Percentiles rank a stretch among this genome's conserved stretches.
Evolutionary conservation across 2,888 invertebrate genomes (phyloP).

Genomic region (Tiphia femorata): DNA sequence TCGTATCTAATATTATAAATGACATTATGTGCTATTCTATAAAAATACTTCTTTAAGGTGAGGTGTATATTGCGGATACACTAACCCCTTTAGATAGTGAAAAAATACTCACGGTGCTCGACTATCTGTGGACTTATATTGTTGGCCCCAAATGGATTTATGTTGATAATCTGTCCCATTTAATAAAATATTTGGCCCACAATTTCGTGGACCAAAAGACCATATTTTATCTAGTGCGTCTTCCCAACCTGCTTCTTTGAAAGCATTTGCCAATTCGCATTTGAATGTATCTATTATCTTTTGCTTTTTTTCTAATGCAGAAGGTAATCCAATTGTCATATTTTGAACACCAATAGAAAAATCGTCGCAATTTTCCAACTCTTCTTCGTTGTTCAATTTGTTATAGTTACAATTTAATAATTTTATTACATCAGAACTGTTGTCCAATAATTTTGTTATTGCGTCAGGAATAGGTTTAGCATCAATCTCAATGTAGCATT

Average conservation of each 20-base stretch:
- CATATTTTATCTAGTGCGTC: slow-evolving; percentile 80
- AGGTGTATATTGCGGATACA: not conserved
- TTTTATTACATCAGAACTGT: slow-evolving; percentile 79
- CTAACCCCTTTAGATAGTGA: too few species aligned
- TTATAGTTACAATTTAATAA: slow-evolving; percentile 72
- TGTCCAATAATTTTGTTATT: slow-evolving; percentile 80
- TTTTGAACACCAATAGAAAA: slow-evolving; percentile 32
- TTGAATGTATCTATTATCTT: slow-evolving; percentile 68
- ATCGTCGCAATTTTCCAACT: slow-evolving; percentile 17
- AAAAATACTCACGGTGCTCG: slow-evolving; percentile 51
- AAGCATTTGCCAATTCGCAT: slow-evolving; percentile 74
- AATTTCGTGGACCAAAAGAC: slow-evolving; percentile 92
- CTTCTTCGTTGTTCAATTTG: slow-evolving; percentile 35
- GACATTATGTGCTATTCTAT: too few species aligned
- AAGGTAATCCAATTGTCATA: slow-evolving; percentile 3
- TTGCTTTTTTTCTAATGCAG: slow-evolving; percentile 52
- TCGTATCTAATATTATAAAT: slow-evolving; percentile 69
- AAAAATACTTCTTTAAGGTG: too few species aligned
- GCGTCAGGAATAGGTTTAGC: slow-evolving; percentile 82
- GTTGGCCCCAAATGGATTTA: slow-evolving; percentile 71
- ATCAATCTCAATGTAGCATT: slow-evolving; percentile 79
- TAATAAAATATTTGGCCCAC: slow-evolving; percentile 90
- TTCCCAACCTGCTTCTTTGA: slow-evolving; percentile 72
- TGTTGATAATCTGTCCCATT: slow-evolving; percentile 82
- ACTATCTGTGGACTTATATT: slow-evolving; percentile 48